Conservation (phyloP, 2,797 vertebrate genomes). For the Yasuhikotakia modesta region DNA sequence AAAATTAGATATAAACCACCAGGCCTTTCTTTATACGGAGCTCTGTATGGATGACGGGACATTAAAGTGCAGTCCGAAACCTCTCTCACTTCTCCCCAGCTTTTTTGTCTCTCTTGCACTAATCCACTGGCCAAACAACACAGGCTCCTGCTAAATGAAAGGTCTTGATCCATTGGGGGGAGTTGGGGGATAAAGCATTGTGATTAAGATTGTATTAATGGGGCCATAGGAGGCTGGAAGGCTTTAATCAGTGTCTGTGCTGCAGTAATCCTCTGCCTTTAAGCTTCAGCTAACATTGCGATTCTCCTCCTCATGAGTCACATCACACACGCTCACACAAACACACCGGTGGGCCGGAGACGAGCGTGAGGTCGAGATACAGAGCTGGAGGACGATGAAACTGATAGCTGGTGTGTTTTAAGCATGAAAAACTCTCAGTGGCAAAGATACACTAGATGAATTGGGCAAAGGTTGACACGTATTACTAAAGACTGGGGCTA, state of each 20-base stretch:
- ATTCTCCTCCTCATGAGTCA: slow-evolving; percentile 67
- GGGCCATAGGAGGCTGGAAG: slow-evolving; percentile 82
- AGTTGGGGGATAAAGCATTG: slow-evolving; percentile 81
- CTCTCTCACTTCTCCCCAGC: slow-evolving; percentile 54
- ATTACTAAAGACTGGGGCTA: no score
- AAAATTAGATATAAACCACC: slow-evolving; percentile 36
- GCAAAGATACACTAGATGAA: slow-evolving; percentile 36
- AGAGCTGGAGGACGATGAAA: slow-evolving; percentile 64
- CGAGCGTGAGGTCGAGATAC: slow-evolving; percentile 44
- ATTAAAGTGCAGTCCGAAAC: slow-evolving; percentile 59
- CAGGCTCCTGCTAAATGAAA: slow-evolving; percentile 77
- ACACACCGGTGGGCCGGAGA: slow-evolving; percentile 39
- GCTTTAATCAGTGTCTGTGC: slow-evolving; percentile 85
- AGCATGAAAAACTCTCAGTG: slow-evolving; percentile 57
- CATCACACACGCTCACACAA: slow-evolving; percentile 56
- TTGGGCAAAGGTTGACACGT: slow-evolving; percentile 7
- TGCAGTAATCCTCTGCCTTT: slow-evolving; percentile 79
- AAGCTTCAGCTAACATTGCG: slow-evolving; percentile 73
- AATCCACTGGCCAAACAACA: slow-evolving; percentile 80
- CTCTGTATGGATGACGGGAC: slow-evolving; percentile 45
- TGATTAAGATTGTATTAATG: slow-evolving; percentile 86
- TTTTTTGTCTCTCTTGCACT: slow-evolving; percentile 68
- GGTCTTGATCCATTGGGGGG: slow-evolving; percentile 77
- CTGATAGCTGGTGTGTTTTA: slow-evolving; percentile 56
- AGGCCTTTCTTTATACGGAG: not conserved